phyloP scores from a whole-genome alignment of 2,797 vertebrate species.

The Protosalanx chinensis region DNA sequence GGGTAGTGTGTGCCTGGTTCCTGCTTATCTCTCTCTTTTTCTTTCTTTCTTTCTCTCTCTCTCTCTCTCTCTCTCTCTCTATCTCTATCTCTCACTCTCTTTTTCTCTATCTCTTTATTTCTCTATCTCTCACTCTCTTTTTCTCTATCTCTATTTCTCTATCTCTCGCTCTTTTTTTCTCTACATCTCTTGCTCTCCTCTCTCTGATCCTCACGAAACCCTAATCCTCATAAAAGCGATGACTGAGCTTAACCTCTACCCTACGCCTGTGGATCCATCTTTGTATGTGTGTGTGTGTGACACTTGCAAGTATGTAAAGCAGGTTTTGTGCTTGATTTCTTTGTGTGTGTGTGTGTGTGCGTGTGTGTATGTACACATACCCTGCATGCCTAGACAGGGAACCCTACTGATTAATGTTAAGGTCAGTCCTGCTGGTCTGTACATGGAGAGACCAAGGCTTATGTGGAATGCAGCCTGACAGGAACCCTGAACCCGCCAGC shows the following conservation, averaged over 20 bases:
- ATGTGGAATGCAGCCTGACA: constrained; percentile 43
- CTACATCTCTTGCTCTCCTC: background rate
- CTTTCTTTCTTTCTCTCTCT: too few relatives aligned
- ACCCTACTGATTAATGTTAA: constrained; percentile 14
- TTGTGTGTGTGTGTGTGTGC: background rate
- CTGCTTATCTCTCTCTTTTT: background rate
- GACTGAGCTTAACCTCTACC: background rate
- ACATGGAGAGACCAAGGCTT: background rate
- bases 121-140: background rate
- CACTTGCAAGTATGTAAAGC: background rate
- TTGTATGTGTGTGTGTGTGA: constrained; percentile 13
- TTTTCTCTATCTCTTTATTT: background rate
- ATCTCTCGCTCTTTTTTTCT: background rate
- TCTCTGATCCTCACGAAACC: background rate
- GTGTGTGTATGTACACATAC: constrained; percentile 5
- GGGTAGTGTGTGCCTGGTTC: background rate
- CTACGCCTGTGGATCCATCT: background rate
- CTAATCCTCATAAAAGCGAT: too few relatives aligned
- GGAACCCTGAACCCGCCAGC: constrained; percentile 21
- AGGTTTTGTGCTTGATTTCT: constrained; percentile 6
- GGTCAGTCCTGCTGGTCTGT: constrained; percentile 11
- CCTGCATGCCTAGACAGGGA: constrained; percentile 31
- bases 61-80: background rate
- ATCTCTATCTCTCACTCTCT: background rate
- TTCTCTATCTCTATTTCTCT: background rate